Conservation (phyloP, 2,797 vertebrate species). For the Danio albolineatus region DNA sequence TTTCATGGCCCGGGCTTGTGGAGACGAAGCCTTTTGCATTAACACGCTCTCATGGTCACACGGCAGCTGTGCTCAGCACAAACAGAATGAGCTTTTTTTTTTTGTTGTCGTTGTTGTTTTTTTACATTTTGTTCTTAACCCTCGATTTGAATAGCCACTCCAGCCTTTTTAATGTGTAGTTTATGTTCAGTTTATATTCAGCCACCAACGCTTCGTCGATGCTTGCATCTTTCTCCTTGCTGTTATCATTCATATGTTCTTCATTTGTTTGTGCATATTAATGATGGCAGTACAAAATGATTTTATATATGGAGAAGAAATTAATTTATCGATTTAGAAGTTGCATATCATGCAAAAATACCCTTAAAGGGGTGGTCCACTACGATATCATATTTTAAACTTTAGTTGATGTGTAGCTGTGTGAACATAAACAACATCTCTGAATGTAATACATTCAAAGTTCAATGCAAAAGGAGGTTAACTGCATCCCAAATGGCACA, state of each 20-base stretch:
- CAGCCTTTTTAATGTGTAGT: constrained; percentile 60
- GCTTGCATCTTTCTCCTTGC: neutral
- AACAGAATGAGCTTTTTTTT: constrained; percentile 62
- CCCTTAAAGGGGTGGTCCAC: no score
- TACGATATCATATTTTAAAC: no score
- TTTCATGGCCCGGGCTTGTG: constrained; percentile 75
- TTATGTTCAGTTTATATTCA: constrained; percentile 63
- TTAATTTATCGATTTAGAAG: neutral
- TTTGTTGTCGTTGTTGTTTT: constrained; percentile 32
- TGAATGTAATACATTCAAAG: no score
- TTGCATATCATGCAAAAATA: no score
- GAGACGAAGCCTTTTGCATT: constrained; percentile 59
- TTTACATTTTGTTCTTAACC: constrained; percentile 60
- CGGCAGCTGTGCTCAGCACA: constrained; percentile 72
- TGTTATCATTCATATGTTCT: neutral
- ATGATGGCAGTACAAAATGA: neutral
- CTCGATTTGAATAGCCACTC: constrained; percentile 69
- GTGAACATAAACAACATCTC: no score
- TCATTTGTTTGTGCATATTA: neutral
- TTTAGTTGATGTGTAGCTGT: no score
- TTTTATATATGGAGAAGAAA: neutral
- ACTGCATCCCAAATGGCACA: no score
- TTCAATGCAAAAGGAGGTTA: no score
- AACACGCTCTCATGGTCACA: constrained; percentile 65
- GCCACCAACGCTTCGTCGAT: constrained; percentile 24